phyloP scores from a whole-genome alignment of 53 echinoderm and acorn worm genomes.

The Patiria pectinifera region DNA sequence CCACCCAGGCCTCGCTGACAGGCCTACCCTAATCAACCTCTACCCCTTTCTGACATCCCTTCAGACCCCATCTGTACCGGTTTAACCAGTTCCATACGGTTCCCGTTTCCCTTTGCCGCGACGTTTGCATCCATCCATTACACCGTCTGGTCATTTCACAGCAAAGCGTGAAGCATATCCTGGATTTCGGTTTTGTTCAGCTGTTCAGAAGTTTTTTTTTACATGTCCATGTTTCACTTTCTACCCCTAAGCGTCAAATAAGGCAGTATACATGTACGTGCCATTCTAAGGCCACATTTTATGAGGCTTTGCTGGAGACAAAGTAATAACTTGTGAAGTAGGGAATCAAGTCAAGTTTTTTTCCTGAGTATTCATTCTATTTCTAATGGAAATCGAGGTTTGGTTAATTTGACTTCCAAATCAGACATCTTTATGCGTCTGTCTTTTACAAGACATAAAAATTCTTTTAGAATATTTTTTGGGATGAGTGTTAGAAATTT shows the following conservation, averaged over 20 bases:
- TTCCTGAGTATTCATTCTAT: not conserved
- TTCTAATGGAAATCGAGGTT: not conserved
- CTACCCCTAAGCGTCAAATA: not conserved
- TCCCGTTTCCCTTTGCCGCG: slow-evolving; percentile 16
- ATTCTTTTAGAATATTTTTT: no score
- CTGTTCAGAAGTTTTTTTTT: not conserved
- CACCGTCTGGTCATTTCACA: slow-evolving; percentile 38
- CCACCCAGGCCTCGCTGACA: slow-evolving; percentile 29
- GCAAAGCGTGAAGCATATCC: slow-evolving; percentile 57
- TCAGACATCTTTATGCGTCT: no score
- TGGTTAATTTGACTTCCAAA: not conserved
- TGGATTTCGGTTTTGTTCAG: slow-evolving; percentile 3
- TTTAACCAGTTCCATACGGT: slow-evolving; percentile 24
- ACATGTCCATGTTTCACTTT: not conserved
- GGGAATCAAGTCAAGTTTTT: not conserved
- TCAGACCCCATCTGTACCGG: not conserved
- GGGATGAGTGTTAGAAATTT: no score
- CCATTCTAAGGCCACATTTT: no score
- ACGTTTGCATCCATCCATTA: slow-evolving; percentile 49
- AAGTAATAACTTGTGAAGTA: not conserved
- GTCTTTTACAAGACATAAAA: no score
- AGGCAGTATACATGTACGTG: not conserved
- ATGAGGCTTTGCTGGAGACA: not conserved
- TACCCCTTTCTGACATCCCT: slow-evolving; percentile 8
- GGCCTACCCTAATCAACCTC: slow-evolving; percentile 40